Base-by-base conservation (phyloP, 2,797 vertebrate genomes). In the Eleutherodactylus coqui region DNA sequence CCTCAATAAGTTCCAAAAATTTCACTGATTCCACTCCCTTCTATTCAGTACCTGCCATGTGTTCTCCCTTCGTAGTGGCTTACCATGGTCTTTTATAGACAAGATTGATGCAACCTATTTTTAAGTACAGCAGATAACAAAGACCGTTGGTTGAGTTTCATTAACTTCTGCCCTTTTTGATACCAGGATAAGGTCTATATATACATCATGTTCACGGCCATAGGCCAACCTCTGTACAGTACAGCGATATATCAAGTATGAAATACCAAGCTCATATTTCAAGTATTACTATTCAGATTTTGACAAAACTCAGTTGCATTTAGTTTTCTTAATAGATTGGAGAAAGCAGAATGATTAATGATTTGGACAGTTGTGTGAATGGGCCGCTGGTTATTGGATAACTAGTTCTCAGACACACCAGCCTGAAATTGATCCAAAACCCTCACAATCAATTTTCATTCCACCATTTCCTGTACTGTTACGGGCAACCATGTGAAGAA, bases 71-170 rank as follows among this genome's bases (percentile, higher is more conserved):
- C 29, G 24, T 53, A 53, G 32, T 19, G 21, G 43, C 84, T 80
- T 70, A 62, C 24, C 70, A 58, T n/a, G 29, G 19, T 79, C 29
- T 58, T 58, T 69, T 53, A 51, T 49, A 86, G 53, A 41, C 62
- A 86, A 82, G 72, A 86, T 86, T 73, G 27, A 86, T 86, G 43
- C 58, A 55, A 13, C 70, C 79, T 75, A 55, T 82, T 73, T 38
- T 86, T 60, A 77, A 47, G 72, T 58, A 69, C 53, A 55, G 36
- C 73, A 67, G 85, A 82, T 86, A 77, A 82, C 60, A 69, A 77
- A 69, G 75, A 49, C 43, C 43, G 36, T 86, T 86, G 38, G 27
- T 47, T 51, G 21, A 53, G 70, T 62, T 75, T 67, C 62, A 86
- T 86, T 81, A 86, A 60, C 75, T 86, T 67, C 53, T 81, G 55